These are phyloP conservation scores for Saguinus midas DNA, from an alignment of 2,113 vertebrate species.

Conservation along the genomic window DNA sequence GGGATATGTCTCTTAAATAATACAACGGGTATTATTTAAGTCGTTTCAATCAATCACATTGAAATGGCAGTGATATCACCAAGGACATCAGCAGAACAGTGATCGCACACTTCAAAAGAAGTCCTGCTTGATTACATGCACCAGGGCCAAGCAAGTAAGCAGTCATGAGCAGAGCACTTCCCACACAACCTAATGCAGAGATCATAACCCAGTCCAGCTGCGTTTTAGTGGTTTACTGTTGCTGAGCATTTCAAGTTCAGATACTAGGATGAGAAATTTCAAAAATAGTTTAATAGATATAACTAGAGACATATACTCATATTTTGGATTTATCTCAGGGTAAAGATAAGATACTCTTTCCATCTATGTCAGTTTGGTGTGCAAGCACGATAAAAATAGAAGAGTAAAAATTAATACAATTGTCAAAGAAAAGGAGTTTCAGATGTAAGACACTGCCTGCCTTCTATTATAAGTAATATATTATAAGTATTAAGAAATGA, in stretches of 20 bases:
- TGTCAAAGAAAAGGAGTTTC: constrained; percentile 3
- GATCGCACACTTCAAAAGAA: background rate
- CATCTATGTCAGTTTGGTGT: background rate
- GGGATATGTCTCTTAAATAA: too few relatives aligned
- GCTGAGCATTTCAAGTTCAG: background rate
- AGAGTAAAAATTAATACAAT: background rate
- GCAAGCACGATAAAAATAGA: background rate
- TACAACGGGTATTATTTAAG: background rate
- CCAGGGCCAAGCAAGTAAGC: background rate
- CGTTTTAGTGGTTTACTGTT: background rate
- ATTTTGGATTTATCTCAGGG: background rate
- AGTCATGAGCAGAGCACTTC: background rate
- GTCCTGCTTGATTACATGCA: background rate
- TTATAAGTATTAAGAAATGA: background rate
- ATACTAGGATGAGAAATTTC: background rate
- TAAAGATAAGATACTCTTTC: background rate
- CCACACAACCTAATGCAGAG: background rate
- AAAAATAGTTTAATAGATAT: background rate
- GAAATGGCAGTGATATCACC: background rate
- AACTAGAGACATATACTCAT: background rate
- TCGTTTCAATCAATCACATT: background rate
- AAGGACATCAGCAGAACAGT: background rate
- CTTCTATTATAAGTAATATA: background rate
- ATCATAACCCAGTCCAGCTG: background rate
- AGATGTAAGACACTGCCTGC: background rate